These are phyloP conservation scores for Phylloscopus collybita DNA, from an alignment of 2,797 vertebrate genomes.

Conservation along the genomic window DNA sequence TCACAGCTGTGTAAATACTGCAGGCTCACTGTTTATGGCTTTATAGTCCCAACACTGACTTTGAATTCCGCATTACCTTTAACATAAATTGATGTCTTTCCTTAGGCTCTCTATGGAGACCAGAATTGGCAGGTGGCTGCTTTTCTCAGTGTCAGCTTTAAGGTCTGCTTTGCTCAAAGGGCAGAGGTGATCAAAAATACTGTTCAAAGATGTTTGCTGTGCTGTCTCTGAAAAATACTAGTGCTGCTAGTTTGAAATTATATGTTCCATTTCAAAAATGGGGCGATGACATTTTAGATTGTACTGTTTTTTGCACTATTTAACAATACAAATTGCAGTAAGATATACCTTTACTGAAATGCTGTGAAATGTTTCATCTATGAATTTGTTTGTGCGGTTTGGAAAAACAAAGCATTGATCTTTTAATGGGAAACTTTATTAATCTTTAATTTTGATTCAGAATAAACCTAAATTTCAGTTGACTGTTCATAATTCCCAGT, in stretches of 20 bases:
- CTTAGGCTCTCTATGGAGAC: not conserved
- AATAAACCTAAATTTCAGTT: slow-evolving; percentile 22
- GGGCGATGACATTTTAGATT: not conserved
- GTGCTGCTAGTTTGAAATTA: not conserved
- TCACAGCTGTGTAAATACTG: slow-evolving; percentile 39
- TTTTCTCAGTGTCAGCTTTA: not conserved
- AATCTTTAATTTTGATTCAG: not conserved
- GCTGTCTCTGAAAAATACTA: not conserved
- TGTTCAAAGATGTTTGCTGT: not conserved
- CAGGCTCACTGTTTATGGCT: not conserved
- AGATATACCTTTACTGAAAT: not conserved
- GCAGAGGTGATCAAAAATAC: not conserved
- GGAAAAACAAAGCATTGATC: not conserved
- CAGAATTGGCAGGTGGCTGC: not conserved
- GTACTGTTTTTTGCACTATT: not conserved
- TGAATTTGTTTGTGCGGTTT: not conserved
- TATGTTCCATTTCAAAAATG: not conserved
- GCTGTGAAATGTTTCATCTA: slow-evolving; percentile 4
- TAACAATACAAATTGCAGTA: not conserved
- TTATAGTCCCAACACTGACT: slow-evolving; percentile 9
- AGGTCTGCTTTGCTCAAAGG: not conserved
- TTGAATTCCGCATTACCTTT: slow-evolving; percentile 7
- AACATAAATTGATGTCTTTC: slow-evolving; percentile 13
- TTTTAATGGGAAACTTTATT: not conserved
- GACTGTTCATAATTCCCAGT: not conserved